Evolutionary conservation across 2,797 vertebrate genomes (phyloP).

Genomic region (Melanogrammus aeglefinus): DNA sequence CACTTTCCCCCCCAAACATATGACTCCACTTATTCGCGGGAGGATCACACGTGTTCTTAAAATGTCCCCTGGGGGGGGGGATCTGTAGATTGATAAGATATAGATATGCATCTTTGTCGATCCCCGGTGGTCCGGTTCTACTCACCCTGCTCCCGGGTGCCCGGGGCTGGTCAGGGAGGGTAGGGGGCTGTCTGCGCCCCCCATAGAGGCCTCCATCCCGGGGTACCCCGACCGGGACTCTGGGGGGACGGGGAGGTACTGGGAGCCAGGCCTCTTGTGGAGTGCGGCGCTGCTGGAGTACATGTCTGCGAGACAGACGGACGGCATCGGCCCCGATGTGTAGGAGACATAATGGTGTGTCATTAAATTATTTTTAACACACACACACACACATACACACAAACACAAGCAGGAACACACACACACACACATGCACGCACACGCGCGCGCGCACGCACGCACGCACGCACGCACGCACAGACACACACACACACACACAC

Average conservation of each 20-base stretch:
- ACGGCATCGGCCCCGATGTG: conserved; percentile 11
- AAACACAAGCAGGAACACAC: no score
- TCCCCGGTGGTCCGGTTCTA: neutral
- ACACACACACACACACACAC: neutral
- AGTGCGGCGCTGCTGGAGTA: conserved; percentile 68
- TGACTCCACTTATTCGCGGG: neutral
- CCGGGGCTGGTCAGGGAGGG: conserved; percentile 66
- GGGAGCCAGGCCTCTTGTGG: conserved; percentile 67
- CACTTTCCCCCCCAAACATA: neutral
- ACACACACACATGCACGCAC: conserved; percentile 11
- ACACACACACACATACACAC: conserved; percentile 1
- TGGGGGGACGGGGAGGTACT: conserved; percentile 66
- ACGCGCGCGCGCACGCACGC: neutral
- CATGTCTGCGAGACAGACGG: conserved; percentile 70
- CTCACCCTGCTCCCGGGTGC: conserved; percentile 79
- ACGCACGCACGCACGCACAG: neutral
- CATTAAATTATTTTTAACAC: conserved; percentile 11
- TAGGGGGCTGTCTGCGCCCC: conserved; percentile 60
- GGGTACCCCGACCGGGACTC: conserved; percentile 74
- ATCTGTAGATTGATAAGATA: neutral
- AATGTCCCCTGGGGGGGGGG: neutral
- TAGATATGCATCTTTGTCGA: no score
- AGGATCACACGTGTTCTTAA: neutral
- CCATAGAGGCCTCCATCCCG: conserved; percentile 67
- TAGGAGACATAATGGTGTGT: conserved; percentile 23